These are phyloP conservation scores for Mythimna vitellina DNA, from an alignment of 2,888 invertebrate species.

Conservation along the genomic window DNA sequence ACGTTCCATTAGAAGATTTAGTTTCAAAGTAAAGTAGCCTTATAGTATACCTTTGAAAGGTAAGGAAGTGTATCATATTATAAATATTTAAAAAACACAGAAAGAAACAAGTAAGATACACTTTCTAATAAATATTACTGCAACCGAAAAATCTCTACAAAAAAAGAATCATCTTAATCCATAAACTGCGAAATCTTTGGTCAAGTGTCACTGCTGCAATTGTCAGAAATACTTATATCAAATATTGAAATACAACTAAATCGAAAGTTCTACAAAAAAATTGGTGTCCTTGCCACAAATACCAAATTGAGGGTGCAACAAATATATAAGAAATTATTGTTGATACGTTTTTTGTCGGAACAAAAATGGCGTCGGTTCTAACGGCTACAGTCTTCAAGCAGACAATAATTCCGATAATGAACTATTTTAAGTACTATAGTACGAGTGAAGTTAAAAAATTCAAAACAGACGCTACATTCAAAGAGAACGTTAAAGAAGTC, in stretches of 20 bases:
- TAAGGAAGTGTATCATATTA: neutral
- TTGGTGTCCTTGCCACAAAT: neutral
- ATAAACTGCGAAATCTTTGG: slow-evolving; percentile 15
- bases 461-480: neutral
- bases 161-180: neutral
- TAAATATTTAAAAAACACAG: no score
- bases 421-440: neutral
- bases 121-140: neutral
- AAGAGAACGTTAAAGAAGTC: neutral
- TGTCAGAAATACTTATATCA: slow-evolving; percentile 25
- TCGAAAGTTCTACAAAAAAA: neutral
- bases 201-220: slow-evolving; percentile 7
- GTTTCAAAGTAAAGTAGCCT: no score
- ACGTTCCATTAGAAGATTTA: no score
- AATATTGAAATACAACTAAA: neutral
- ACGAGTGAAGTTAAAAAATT: neutral
- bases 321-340: neutral
- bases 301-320: neutral
- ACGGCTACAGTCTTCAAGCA: slow-evolving; percentile 14
- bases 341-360: neutral
- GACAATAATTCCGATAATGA: slow-evolving; percentile 5
- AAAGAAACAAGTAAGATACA: neutral
- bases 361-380: slow-evolving; percentile 1
- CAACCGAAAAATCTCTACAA: neutral
- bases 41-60: no score